phyloP scores from a whole-genome alignment of 2,888 invertebrate species.

The Pycnomerus fuliginosus region DNA sequence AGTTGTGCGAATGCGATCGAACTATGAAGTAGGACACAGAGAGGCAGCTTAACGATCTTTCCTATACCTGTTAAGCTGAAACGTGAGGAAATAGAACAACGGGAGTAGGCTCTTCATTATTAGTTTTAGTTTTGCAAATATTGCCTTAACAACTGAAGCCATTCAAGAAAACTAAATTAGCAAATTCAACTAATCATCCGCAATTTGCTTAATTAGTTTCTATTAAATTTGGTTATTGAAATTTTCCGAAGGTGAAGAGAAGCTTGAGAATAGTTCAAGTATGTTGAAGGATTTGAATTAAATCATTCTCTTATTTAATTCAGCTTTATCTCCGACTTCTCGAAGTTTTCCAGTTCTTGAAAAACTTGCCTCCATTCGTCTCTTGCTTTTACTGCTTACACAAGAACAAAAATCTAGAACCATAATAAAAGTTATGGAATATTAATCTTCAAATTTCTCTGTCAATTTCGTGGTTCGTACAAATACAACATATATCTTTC shows the following conservation, averaged over 20 bases:
- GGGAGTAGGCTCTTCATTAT: conserved; percentile 20
- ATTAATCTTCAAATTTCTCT: conserved; percentile 1
- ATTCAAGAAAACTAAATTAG: conserved; percentile 10
- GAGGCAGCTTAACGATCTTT: conserved; percentile 14
- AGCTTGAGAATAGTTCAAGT: no score
- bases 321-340: conserved; percentile 14
- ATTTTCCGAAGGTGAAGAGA: neutral
- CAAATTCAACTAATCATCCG: no score
- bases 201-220: neutral
- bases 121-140: conserved; percentile 16
- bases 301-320: conserved; percentile 17
- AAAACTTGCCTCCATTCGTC: conserved; percentile 20
- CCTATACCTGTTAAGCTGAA: conserved; percentile 18
- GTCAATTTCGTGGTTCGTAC: no score
- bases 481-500: no score
- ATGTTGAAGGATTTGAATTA: conserved; percentile 8
- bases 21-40: conserved; percentile 8
- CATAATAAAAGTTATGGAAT: conserved; percentile 3
- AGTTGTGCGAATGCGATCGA: conserved; percentile 1
- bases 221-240: neutral
- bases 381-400: conserved; percentile 15
- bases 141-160: no score
- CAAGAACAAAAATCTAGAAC: conserved; percentile 3
- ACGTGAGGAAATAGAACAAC: conserved; percentile 15
- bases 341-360: conserved; percentile 13